phyloP scores from a whole-genome alignment of 2,113 vertebrate genomes.

The Megaleporinus macrocephalus region DNA sequence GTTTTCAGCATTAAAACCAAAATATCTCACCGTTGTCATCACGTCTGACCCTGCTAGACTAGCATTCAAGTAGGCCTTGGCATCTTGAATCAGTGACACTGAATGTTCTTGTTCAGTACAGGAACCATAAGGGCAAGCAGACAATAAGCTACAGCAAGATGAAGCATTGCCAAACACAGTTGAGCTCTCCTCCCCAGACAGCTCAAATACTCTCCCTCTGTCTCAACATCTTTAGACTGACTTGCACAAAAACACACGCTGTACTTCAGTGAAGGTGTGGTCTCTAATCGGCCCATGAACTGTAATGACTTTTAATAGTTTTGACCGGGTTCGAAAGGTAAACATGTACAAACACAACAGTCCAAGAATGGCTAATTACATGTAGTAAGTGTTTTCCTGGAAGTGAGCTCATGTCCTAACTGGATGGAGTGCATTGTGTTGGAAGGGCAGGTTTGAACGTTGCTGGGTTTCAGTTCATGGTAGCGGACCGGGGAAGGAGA shows the following conservation, averaged over 20 bases:
- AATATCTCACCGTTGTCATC: too few relatives aligned
- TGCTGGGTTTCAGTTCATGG: background rate
- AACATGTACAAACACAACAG: background rate
- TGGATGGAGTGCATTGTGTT: constrained; percentile 2
- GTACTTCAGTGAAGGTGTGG: background rate
- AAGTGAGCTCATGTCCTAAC: constrained; percentile 26
- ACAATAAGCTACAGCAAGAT: background rate
- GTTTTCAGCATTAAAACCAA: too few relatives aligned
- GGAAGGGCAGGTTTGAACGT: background rate
- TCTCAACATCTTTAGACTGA: background rate
- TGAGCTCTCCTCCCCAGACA: background rate
- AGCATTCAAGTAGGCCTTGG: too few relatives aligned
- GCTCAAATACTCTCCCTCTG: background rate
- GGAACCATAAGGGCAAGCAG: background rate
- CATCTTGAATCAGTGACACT: too few relatives aligned
- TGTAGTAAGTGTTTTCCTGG: constrained; percentile 8
- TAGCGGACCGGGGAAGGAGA: constrained; percentile 13
- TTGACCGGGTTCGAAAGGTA: background rate
- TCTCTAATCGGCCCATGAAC: background rate
- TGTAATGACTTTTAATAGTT: background rate
- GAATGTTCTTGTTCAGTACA: too few relatives aligned
- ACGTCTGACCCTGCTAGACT: too few relatives aligned
- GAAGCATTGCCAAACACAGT: background rate
- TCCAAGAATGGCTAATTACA: background rate
- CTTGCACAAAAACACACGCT: background rate